Percentiles rank a stretch among this genome's conserved stretches.
Conservation (phyloP, 1,140 invertebrate species). For the Theocolax elegans region DNA sequence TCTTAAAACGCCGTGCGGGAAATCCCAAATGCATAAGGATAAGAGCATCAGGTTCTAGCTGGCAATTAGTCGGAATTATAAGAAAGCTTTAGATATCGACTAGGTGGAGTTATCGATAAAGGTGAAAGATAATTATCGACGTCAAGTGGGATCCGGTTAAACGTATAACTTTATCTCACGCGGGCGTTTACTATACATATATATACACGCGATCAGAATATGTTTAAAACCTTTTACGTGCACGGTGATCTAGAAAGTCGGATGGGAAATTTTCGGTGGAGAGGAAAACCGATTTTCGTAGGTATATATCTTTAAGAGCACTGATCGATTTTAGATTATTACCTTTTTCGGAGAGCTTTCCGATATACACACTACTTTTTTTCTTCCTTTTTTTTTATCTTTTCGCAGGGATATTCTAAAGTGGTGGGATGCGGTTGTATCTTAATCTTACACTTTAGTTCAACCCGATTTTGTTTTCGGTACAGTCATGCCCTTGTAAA, state of each 20-base stretch:
- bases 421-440: no score
- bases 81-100: slow-evolving; percentile 33
- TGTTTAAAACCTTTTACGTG: no score
- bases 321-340: slow-evolving; percentile 20
- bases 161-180: slow-evolving; percentile 55
- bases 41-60: no score
- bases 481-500: neutral
- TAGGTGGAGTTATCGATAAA: slow-evolving; percentile 52
- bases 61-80: slow-evolving; percentile 52
- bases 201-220: no score
- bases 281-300: neutral
- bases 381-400: no score
- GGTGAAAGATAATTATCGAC: slow-evolving; percentile 57
- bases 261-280: neutral
- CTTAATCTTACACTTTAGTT: no score
- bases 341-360: neutral
- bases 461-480: no score
- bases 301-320: slow-evolving; percentile 29
- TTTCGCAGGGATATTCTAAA: no score
- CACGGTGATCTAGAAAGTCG: neutral
- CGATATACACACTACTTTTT: no score
- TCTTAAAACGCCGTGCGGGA: no score
- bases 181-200: no score
- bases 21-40: no score
- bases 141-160: slow-evolving; percentile 59